phyloP scores from a whole-genome alignment of 2,113 vertebrate genomes.

The Poeciliopsis retropinna region DNA sequence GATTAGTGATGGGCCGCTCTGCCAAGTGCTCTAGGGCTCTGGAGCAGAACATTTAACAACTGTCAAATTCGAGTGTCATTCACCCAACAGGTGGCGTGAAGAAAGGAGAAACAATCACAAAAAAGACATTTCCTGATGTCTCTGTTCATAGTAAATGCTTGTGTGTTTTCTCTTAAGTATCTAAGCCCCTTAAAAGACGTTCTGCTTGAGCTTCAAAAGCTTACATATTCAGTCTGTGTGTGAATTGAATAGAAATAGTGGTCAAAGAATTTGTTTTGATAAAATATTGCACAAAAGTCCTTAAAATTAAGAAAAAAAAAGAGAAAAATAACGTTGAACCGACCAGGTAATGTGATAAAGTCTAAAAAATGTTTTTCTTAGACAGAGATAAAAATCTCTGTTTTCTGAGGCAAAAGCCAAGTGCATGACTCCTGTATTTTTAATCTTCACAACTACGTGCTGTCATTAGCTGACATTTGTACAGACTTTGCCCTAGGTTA shows the following conservation, averaged over 20 bases:
- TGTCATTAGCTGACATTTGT: no score
- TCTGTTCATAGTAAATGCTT: slow-evolving; percentile 19
- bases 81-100: slow-evolving; percentile 49
- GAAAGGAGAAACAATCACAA: slow-evolving; percentile 22
- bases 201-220: slow-evolving; percentile 17
- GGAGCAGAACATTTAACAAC: slow-evolving; percentile 60
- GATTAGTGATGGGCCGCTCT: slow-evolving; percentile 64
- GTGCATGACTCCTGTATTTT: background rate
- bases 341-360: background rate
- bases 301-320: background rate
- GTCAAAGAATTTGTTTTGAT: background rate
- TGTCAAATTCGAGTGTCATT: slow-evolving; percentile 57
- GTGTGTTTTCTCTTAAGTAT: slow-evolving; percentile 3
- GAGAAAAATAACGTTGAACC: background rate
- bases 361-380: background rate
- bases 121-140: slow-evolving; percentile 41
- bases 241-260: slow-evolving; percentile 41
- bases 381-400: background rate
- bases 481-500: background rate
- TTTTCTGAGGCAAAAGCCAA: background rate
- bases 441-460: background rate
- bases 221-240: background rate
- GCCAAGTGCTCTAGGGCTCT: slow-evolving; percentile 51
- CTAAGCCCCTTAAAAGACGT: background rate
- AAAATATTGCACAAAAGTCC: background rate